phyloP scores from a whole-genome alignment of 2,888 invertebrate genomes.

The Carpatolechia fugitivella region DNA sequence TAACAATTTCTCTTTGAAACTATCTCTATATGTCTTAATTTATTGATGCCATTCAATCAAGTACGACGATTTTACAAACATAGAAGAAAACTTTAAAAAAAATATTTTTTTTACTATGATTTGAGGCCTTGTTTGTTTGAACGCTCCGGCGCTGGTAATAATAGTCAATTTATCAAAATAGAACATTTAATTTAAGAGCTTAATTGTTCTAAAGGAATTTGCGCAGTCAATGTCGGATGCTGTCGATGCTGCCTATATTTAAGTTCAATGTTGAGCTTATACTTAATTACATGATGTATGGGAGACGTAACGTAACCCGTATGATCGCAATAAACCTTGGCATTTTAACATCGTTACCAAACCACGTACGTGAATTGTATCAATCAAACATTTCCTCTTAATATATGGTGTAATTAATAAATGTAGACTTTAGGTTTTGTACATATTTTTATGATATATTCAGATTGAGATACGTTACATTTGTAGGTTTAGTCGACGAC shows the following conservation, averaged over 20 bases:
- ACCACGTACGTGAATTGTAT: slow-evolving; percentile 40
- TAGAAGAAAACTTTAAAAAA: too few relatives aligned
- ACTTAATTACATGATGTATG: slow-evolving; percentile 15
- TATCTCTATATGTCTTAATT: too few relatives aligned
- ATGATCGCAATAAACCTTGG: slow-evolving; percentile 47
- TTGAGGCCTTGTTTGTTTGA: too few relatives aligned
- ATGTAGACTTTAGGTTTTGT: background rate
- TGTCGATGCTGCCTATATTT: background rate
- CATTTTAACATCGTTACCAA: slow-evolving; percentile 51
- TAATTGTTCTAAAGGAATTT: background rate
- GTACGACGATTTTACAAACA: too few relatives aligned
- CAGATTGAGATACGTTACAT: too few relatives aligned
- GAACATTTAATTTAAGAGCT: background rate
- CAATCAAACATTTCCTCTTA: slow-evolving; percentile 34
- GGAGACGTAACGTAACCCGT: slow-evolving; percentile 9
- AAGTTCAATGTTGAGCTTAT: slow-evolving; percentile 19
- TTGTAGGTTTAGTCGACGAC: too few relatives aligned
- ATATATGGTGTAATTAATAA: slow-evolving; percentile 2
- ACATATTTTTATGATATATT: background rate
- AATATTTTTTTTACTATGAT: too few relatives aligned
- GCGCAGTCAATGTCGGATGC: background rate
- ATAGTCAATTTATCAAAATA: too few relatives aligned
- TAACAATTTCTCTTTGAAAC: too few relatives aligned
- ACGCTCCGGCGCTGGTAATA: too few relatives aligned
- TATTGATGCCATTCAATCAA: too few relatives aligned